Evolutionary conservation across 2,113 vertebrate species (phyloP), one percentile per base, ranked within the genome.

Genomic region (Lates calcarifer): DNA sequence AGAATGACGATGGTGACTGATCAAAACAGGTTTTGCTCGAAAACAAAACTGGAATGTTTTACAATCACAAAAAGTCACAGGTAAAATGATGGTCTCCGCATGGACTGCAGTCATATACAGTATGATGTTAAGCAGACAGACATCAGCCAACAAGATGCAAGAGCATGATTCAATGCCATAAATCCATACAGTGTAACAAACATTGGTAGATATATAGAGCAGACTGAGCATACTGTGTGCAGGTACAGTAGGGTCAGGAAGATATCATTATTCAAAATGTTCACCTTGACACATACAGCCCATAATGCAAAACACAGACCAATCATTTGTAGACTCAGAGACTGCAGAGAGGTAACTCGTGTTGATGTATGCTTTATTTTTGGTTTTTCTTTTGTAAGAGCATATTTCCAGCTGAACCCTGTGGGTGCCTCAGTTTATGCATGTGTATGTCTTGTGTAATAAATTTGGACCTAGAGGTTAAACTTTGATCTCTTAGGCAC

Each of bases 291-390:
- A 71, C 45, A 47, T 69, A 31, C 18, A 56, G 60, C 43, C 86
- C 15, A 1, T 77, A 62, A 88, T 70, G 79, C 35, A 88, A 79
- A 84, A 77, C 68, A 64, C 83, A 84, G 87, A 49, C 39, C 28
- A 2, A 35, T 29, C 65, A 26, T 29, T 41, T 58, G 58, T 17
- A 41, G 43, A 8, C 37, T 62, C 67, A 31, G 72, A 80, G 65
- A 60, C 31, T 18, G 58, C 11, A n/a, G 4, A 65, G 28, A 37
- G 64, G 43, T 73, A 29, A 72, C 14, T n/a, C 10, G 18, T 64
- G 22, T n/a, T 79, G 67, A 70, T 62, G 22, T 64, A 77, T 68
- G 24, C 14, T 22, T 33, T 49, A 41, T 35, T 43, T 60, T 10
- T 10, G 43, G 35, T 45, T 60, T 51, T 41, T 37, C 9, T 47